Evolutionary conservation across 2,888 invertebrate genomes (phyloP).

Genomic region (Orthosia gothica): DNA sequence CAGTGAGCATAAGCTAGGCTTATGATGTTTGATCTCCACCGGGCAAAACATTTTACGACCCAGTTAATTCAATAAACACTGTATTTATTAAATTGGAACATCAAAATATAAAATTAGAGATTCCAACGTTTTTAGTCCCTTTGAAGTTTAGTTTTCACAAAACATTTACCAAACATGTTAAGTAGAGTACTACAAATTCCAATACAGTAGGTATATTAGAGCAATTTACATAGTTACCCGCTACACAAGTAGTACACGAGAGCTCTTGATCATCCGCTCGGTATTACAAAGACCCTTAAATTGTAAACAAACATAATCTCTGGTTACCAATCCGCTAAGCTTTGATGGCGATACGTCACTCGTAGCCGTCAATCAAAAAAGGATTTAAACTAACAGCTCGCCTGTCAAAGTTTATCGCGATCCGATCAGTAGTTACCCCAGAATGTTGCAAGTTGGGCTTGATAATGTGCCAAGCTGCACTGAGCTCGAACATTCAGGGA

Average conservation of each 20-base stretch:
- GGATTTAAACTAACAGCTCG: constrained; percentile 54
- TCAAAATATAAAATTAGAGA: background rate
- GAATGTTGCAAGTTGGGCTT: constrained; percentile 31
- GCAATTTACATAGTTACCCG: constrained; percentile 16
- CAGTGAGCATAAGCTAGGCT: constrained; percentile 24
- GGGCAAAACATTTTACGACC: constrained; percentile 28
- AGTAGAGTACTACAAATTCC: background rate
- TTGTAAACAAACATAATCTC: constrained; percentile 48
- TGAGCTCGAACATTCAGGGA: background rate
- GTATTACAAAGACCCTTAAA: constrained; percentile 9
- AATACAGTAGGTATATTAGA: background rate
- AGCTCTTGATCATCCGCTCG: constrained; percentile 16
- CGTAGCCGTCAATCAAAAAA: constrained; percentile 54
- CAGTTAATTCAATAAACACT: constrained; percentile 19
- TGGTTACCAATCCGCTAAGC: constrained; percentile 44
- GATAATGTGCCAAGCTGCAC: constrained; percentile 29
- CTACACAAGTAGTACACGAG: constrained; percentile 12
- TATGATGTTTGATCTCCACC: constrained; percentile 27
- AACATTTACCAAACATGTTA: background rate
- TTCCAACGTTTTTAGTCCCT: background rate
- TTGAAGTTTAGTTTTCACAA: constrained; percentile 10
- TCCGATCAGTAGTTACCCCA: constrained; percentile 44
- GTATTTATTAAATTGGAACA: constrained; percentile 14
- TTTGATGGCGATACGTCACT: constrained; percentile 48
- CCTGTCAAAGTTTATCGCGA: constrained; percentile 58